phyloP scores from a whole-genome alignment of 2,888 invertebrate genomes.

The Chalcis sispes region DNA sequence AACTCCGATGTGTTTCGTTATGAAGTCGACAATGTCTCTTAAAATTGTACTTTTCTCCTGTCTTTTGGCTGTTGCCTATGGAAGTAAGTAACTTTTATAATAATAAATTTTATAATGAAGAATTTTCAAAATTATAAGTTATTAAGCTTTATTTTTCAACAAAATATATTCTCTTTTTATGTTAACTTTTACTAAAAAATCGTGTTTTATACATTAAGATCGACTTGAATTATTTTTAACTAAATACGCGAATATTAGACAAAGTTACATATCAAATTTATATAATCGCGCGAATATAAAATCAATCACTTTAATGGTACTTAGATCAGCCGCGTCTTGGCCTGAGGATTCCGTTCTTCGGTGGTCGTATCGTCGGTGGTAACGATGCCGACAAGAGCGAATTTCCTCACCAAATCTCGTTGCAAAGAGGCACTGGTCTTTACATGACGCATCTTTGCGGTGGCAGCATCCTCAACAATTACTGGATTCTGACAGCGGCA shows the following conservation, averaged over 20 bases:
- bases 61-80: background rate
- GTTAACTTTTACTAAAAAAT: background rate
- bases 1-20: background rate
- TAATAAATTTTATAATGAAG: background rate
- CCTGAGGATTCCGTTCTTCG: background rate
- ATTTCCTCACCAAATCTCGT: constrained; percentile 76
- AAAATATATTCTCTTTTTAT: background rate
- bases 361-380: constrained; percentile 60
- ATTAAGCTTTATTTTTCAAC: background rate
- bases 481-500: constrained; percentile 75
- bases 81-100: background rate
- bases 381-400: constrained; percentile 69
- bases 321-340: background rate
- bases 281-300: background rate
- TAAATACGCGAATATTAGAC: no score
- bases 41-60: background rate
- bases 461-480: constrained; percentile 72
- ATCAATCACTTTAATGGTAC: background rate
- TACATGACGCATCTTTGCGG: constrained; percentile 69
- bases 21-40: background rate
- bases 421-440: constrained; percentile 62
- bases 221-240: no score
- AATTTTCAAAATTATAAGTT: background rate
- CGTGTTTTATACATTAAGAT: background rate
- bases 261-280: no score